Conservation (phyloP, 2,113 vertebrate species). For the Malurus elegans region DNA sequence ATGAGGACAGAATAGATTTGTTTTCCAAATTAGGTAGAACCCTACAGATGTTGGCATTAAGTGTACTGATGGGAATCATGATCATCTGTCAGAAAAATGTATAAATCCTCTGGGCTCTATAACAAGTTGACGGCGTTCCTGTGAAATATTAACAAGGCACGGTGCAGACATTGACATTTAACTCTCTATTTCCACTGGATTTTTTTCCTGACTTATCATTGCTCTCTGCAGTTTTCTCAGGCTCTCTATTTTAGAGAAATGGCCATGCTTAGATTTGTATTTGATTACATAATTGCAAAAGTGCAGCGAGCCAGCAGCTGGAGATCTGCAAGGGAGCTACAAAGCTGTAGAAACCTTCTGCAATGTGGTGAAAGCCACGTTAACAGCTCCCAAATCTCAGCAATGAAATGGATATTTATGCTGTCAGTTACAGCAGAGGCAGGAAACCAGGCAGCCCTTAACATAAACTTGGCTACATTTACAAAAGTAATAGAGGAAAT, state of each 20-base stretch:
- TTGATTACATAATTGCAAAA: not conserved
- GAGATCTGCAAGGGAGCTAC: not conserved
- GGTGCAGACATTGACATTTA: slow-evolving; percentile 50
- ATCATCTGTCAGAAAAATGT: slow-evolving; percentile 72
- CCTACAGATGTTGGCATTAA: slow-evolving; percentile 69
- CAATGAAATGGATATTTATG: not conserved
- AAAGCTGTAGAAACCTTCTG: not conserved
- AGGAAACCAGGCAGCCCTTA: not conserved
- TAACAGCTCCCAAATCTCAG: not conserved
- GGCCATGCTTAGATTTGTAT: slow-evolving; percentile 17
- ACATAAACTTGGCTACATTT: not conserved
- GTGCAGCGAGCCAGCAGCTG: not conserved
- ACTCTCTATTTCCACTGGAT: not conserved
- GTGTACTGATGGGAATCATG: slow-evolving; percentile 64
- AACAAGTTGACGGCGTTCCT: slow-evolving; percentile 43
- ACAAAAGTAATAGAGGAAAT: not conserved
- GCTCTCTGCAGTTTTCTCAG: not conserved
- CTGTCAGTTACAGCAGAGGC: not conserved
- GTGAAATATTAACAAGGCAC: slow-evolving; percentile 70
- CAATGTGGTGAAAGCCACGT: not conserved
- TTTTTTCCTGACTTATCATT: not conserved
- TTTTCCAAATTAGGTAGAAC: slow-evolving; percentile 65
- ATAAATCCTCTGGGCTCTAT: slow-evolving; percentile 63
- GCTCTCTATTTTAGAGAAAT: not conserved
- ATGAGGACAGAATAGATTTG: slow-evolving; percentile 16